Evolutionary conservation across 2,888 invertebrate genomes (phyloP), one percentile per base, ranked within the genome.

Genomic region (Seladonia tumulorum): DNA sequence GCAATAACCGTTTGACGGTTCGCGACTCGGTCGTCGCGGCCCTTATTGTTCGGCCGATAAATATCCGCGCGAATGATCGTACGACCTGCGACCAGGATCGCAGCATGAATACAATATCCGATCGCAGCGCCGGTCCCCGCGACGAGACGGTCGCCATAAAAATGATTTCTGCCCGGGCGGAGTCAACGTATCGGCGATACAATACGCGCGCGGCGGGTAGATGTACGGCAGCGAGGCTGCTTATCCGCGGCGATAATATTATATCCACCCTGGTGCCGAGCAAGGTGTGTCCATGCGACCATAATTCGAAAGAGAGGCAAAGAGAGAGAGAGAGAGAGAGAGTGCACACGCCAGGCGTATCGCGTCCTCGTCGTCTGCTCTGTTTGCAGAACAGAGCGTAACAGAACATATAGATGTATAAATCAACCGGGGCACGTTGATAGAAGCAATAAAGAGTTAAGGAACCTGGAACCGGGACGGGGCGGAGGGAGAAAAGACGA

Each of bases 371-470:
- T 16, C 47, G n/a, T 49, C 72, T 68, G 84, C 74, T 76, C 78
- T 71, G 81, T 80, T 80, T 79, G 81, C 84, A 71, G 87, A 81
- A 81, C 87, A 80, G 88, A 86, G 87, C 88, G 87, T 85, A 90
- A 88, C 88, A 84, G 90, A 90, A 90, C 89, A 89, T 81, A 89
- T 91, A 91, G 91, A 92, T 91, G 91, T 92, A 93, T 94, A 93
- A 94, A 94, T 94, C 94, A 93, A 92, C 86, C 90, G 83, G 90
- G 86, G 90, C 89, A 93, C 93, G 91, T 93, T 93, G 93, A 93
- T 94, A 93, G 93, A 94, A 93, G 93, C 93, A 93, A 94, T 94
- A 94, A 93, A 94, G 91, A 90, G 87, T 90, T 83, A 80, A 77
- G 91, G 82, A 90, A 92, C 87, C 87, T 92, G 89, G 88, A 90